Evolutionary conservation across 2,113 vertebrate genomes (phyloP).

Genomic region (Chloropsis hardwickii): DNA sequence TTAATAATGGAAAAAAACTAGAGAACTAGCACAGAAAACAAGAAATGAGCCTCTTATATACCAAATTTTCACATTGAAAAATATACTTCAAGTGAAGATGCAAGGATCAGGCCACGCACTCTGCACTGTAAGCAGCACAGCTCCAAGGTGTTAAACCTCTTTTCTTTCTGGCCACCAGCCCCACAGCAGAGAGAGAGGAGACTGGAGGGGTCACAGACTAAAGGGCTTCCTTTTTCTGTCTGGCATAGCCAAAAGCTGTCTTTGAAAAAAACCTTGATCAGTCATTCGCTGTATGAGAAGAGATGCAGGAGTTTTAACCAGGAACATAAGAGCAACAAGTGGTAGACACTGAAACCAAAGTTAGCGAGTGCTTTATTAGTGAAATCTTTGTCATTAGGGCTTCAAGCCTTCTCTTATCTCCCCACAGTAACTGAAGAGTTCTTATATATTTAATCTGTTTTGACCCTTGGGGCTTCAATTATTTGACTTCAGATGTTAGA

Average conservation of each 20-base stretch:
- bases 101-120: accelerated
- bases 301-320: background rate
- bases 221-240: background rate
- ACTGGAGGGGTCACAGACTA: background rate
- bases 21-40: background rate
- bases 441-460: background rate
- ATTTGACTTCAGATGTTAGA: background rate
- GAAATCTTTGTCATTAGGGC: background rate
- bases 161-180: background rate
- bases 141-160: background rate
- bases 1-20: background rate
- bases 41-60: background rate
- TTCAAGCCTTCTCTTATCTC: background rate
- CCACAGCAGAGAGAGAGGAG: background rate
- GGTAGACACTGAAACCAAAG: background rate
- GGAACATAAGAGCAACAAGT: background rate
- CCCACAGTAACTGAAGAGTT: background rate
- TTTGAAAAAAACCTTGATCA: background rate
- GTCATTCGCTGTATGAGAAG: background rate
- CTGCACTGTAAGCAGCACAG: background rate
- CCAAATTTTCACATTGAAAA: background rate
- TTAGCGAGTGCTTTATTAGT: background rate
- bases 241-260: background rate
- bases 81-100: background rate
- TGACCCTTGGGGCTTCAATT: background rate